These are phyloP conservation scores for Lycaena phlaeas DNA, from an alignment of 2,888 invertebrate species.

Conservation along the genomic window DNA sequence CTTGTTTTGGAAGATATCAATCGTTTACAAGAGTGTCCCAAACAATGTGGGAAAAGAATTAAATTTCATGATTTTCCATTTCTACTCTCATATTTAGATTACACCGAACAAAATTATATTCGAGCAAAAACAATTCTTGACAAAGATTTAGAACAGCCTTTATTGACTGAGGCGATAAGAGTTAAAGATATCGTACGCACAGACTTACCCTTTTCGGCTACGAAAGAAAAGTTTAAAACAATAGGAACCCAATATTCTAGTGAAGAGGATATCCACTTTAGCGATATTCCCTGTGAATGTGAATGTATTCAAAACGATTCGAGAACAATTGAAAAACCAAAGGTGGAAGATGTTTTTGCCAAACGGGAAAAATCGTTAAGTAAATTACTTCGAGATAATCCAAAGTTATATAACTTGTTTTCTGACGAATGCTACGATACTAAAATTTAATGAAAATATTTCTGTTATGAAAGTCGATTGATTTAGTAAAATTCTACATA, in stretches of 20 bases:
- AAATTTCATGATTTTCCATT: conserved; percentile 35
- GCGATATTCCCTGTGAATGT: conserved; percentile 26
- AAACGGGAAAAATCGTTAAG: conserved; percentile 40
- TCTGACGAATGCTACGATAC: conserved; percentile 52
- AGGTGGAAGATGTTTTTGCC: conserved; percentile 23
- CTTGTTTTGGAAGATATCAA: not conserved
- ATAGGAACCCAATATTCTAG: conserved; percentile 53
- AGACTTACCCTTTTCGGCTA: conserved; percentile 42
- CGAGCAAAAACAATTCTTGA: conserved; percentile 34
- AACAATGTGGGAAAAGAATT: conserved; percentile 17
- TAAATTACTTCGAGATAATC: conserved; percentile 35
- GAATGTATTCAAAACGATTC: conserved; percentile 26
- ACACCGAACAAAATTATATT: conserved; percentile 48
- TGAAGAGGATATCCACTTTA: conserved; percentile 34
- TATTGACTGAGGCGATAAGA: conserved; percentile 28
- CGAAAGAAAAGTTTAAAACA: conserved; percentile 35
- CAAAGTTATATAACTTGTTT: conserved; percentile 43
- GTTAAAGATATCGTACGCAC: conserved; percentile 30
- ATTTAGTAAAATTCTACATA: no score
- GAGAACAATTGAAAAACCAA: not conserved
- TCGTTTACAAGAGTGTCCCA: conserved; percentile 19
- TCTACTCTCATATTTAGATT: conserved; percentile 43
- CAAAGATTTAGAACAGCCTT: conserved; percentile 16
- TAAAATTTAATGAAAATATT: conserved; percentile 21
- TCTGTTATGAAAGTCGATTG: no score